phyloP scores from a whole-genome alignment of 2,113 vertebrate genomes.

The Tachysurus vachellii region DNA sequence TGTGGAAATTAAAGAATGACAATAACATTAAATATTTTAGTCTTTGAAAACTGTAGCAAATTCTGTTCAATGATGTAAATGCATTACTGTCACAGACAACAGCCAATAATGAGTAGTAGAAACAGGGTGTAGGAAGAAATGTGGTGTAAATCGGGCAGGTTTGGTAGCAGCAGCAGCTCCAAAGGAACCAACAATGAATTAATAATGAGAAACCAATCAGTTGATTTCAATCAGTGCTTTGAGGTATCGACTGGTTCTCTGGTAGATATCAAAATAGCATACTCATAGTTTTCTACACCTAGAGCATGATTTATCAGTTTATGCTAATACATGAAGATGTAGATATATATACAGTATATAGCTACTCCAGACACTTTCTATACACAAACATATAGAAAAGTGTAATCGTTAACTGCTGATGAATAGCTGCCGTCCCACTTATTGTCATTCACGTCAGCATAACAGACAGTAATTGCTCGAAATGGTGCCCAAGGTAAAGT shows the following conservation, averaged over 20 bases:
- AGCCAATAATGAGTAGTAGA: background rate
- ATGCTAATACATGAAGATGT: background rate
- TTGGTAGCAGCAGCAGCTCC: background rate
- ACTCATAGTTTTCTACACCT: background rate
- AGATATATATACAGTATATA: background rate
- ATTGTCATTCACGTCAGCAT: background rate
- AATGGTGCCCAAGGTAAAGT: background rate
- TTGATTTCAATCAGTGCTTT: constrained; percentile 5
- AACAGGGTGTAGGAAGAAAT: background rate
- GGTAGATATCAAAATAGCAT: background rate
- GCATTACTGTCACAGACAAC: background rate
- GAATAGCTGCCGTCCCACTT: background rate
- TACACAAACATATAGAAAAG: background rate
- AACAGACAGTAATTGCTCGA: background rate
- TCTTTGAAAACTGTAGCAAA: background rate
- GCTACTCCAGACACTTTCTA: background rate
- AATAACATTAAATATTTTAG: constrained; percentile 14
- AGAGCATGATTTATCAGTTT: background rate
- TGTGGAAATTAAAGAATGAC: constrained; percentile 10
- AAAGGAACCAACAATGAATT: constrained; percentile 1
- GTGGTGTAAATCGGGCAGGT: background rate
- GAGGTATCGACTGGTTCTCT: background rate
- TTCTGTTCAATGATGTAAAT: background rate
- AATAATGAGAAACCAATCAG: constrained; percentile 14
- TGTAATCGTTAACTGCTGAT: background rate